Evolutionary conservation across 2,797 vertebrate genomes (phyloP), one percentile per base, ranked within the genome.

Genomic region (Tinamus major): DNA sequence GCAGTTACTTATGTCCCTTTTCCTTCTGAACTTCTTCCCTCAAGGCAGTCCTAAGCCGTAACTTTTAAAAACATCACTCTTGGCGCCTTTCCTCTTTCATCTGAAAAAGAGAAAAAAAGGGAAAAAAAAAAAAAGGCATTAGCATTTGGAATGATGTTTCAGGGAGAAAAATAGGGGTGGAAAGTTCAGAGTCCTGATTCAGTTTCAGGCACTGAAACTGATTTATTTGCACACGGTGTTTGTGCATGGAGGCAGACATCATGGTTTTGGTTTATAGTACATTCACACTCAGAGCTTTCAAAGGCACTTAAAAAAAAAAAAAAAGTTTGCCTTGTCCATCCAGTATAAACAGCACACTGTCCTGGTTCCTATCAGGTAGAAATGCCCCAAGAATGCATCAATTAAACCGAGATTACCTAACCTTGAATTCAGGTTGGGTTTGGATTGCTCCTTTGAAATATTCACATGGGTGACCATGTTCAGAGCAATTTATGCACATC

Each of bases 111-210:
- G 29, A 55, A 29, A 5, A 53, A 16, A 29, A 53, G 21, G 27
- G 17, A 10, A 31, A 55, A 31, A 10, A 17, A 55, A 31, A 31
- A 18, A 31, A 10, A 67, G 64, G 13, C 2, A 24, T 70, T 86
- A 61, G 24, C 5, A 33, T 12, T 12, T 39, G 3, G 19, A 77
- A 26, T 41, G 68, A 63, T 26, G 39, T 61, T 68, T 4, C 8
- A 23, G 10, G 6, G 19, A 11, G 5, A 27, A 63, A 63, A 42
- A 49, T 1, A 29, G 2, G 1, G 0, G 0, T 31, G 15, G 11
- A 33, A 4, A 55, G 6, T 63, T 82, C 11, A n/a, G n/a, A 69
- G 29, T n/a, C 3, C 13, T 68, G n/a, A 46, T 37, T 37, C 5
- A 49, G 33, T 35, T 37, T 51, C 21, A 68, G 62, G 4, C 7